phyloP scores from a whole-genome alignment of 92 coral and sea anemone genomes.

The Chrysogorgia sp. region DNA sequence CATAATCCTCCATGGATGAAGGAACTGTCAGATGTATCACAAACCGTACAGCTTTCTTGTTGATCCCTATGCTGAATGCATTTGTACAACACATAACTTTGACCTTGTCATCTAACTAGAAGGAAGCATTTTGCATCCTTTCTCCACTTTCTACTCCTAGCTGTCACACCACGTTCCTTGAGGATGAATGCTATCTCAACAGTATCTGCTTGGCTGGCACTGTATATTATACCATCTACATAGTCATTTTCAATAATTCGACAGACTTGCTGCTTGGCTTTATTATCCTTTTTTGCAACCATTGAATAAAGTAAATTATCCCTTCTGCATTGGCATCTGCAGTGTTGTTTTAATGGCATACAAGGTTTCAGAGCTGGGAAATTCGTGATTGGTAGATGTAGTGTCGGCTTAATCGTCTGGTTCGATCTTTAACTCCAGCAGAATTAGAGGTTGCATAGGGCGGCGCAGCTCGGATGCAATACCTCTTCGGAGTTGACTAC shows the following conservation, averaged over 20 bases:
- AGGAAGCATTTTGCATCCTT: slow-evolving; percentile 39
- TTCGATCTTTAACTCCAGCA: too few relatives aligned
- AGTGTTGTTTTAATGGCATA: slow-evolving; percentile 15
- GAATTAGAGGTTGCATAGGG: too few relatives aligned
- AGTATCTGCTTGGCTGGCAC: slow-evolving; percentile 43
- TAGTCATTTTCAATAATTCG: slow-evolving; percentile 24
- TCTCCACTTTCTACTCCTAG: slow-evolving; percentile 52
- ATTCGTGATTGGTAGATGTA: too few relatives aligned
- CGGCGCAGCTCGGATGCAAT: too few relatives aligned
- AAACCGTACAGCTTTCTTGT: slow-evolving; percentile 47
- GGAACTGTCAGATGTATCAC: slow-evolving; percentile 36
- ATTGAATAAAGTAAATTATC: slow-evolving; percentile 34
- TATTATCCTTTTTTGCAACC: slow-evolving; percentile 40
- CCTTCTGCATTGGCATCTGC: slow-evolving; percentile 49
- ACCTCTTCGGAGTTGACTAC: too few relatives aligned
- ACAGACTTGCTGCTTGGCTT: slow-evolving; percentile 49
- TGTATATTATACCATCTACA: slow-evolving; percentile 50
- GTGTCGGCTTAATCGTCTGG: too few relatives aligned
- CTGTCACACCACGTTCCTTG: slow-evolving; percentile 35
- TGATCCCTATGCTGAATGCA: slow-evolving; percentile 50
- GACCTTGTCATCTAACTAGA: slow-evolving; percentile 41
- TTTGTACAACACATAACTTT: slow-evolving; percentile 50
- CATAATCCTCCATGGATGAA: slow-evolving; percentile 41
- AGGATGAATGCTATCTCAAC: slow-evolving; percentile 55
- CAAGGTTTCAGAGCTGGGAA: too few relatives aligned